Conservation (phyloP, 1,140 invertebrate species). For the Atopsyche davidsoni region DNA sequence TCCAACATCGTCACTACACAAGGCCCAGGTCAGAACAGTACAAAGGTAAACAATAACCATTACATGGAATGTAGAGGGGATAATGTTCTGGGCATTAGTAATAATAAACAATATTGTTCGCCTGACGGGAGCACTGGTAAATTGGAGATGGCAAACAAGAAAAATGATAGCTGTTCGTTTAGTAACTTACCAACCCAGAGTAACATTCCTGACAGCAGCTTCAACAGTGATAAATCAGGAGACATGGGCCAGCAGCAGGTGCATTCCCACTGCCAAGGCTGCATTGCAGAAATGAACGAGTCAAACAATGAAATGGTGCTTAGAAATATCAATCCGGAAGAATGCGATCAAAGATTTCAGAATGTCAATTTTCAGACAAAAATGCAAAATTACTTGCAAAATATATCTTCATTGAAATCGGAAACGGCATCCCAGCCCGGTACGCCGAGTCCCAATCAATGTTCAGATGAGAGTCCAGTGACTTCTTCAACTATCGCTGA, state of each 20-base stretch:
- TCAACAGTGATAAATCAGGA: conserved; percentile 42
- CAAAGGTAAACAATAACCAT: conserved; percentile 18
- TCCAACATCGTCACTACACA: conserved; percentile 40
- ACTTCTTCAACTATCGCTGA: conserved; percentile 65
- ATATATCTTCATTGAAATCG: conserved; percentile 24
- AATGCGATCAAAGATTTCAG: conserved; percentile 21
- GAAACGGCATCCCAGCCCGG: conserved; percentile 32
- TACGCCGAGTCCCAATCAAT: conserved; percentile 47
- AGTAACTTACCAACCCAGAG: conserved; percentile 37
- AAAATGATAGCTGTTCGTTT: conserved; percentile 15
- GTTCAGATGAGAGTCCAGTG: conserved; percentile 61
- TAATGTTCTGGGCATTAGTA: conserved; percentile 6
- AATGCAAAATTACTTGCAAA: conserved; percentile 26
- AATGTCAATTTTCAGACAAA: conserved; percentile 25
- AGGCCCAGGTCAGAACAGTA: conserved; percentile 32
- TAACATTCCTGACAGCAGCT: conserved; percentile 51
- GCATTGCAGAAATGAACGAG: conserved; percentile 33
- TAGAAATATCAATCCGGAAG: conserved; percentile 15
- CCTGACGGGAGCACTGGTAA: conserved; percentile 11
- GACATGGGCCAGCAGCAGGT: conserved; percentile 41
- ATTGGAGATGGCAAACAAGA: conserved; percentile 12
- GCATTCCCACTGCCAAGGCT: conserved; percentile 42
- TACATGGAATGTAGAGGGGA: conserved; percentile 12
- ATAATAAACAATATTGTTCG: conserved; percentile 20
- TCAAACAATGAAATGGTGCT: conserved; percentile 17